Evolutionary conservation across 2,797 vertebrate species (phyloP).

Genomic region (Acestrorhynchus altus): DNA sequence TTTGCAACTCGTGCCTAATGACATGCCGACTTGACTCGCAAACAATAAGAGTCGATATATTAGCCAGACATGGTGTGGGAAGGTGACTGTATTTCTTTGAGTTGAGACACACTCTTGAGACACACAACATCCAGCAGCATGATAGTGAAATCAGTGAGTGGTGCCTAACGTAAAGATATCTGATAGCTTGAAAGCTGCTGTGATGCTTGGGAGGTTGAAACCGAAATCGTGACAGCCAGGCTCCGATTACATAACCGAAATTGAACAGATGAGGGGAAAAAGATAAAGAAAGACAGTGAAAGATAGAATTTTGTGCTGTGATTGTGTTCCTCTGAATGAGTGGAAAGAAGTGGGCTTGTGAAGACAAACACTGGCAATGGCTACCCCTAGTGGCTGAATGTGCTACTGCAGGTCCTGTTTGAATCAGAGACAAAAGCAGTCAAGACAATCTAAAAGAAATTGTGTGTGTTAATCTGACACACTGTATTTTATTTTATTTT

Average conservation of each 20-base stretch:
- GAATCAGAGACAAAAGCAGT: constrained; percentile 11
- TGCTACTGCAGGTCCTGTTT: constrained; percentile 6
- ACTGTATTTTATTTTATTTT: too few species aligned
- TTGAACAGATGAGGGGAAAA: background rate
- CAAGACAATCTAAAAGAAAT: constrained; percentile 37
- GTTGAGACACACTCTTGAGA: too few species aligned
- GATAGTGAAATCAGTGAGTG: too few species aligned
- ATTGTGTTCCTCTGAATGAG: constrained; percentile 17
- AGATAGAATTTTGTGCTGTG: background rate
- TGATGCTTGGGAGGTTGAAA: too few species aligned
- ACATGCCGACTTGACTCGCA: too few species aligned
- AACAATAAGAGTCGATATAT: too few species aligned
- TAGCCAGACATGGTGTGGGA: too few species aligned
- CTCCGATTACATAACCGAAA: background rate
- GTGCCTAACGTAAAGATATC: too few species aligned
- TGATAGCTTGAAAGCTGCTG: too few species aligned
- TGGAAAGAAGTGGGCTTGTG: constrained; percentile 9
- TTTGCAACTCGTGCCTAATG: too few species aligned
- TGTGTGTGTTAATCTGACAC: constrained; percentile 22
- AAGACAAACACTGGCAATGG: background rate
- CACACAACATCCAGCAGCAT: too few species aligned
- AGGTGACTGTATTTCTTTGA: too few species aligned
- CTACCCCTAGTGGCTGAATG: constrained; percentile 5
- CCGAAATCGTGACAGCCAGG: background rate
- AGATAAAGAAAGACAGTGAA: background rate